Conservation (phyloP, 2,888 invertebrate species). For the Dicyrtoma fusca region DNA sequence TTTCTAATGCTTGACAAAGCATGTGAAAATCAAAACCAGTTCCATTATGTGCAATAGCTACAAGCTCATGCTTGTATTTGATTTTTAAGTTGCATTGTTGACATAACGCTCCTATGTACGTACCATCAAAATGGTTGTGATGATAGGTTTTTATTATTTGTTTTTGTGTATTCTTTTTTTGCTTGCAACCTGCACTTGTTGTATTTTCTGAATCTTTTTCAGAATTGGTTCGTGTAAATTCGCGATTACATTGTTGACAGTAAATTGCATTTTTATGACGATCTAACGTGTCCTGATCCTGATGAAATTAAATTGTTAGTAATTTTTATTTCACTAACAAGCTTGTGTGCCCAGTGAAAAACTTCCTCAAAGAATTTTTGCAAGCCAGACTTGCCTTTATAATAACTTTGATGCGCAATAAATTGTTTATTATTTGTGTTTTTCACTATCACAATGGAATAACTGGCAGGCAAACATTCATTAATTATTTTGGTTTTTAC, state of each 20-base stretch:
- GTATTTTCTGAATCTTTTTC: no score
- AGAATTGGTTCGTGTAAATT: no score
- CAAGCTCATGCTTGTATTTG: background rate
- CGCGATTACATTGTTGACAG: no score
- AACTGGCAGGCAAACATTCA: background rate
- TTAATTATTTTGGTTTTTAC: background rate
- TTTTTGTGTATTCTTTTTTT: no score
- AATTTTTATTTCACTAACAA: background rate
- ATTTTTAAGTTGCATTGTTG: background rate
- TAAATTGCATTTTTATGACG: no score
- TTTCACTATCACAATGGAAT: slow-evolving; percentile 3
- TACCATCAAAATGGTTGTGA: background rate
- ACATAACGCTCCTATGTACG: background rate
- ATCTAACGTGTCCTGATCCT: no score
- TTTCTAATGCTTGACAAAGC: background rate
- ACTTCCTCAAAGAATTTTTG: background rate
- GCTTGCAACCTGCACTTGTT: no score
- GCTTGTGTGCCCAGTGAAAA: background rate
- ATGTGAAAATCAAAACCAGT: background rate
- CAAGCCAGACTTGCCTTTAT: background rate
- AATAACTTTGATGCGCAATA: background rate
- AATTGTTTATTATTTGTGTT: background rate
- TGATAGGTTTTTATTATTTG: background rate
- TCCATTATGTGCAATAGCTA: background rate
- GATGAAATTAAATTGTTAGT: no score